Evolutionary conservation across 2,113 vertebrate species (phyloP).

Genomic region (Oenanthe melanoleuca): DNA sequence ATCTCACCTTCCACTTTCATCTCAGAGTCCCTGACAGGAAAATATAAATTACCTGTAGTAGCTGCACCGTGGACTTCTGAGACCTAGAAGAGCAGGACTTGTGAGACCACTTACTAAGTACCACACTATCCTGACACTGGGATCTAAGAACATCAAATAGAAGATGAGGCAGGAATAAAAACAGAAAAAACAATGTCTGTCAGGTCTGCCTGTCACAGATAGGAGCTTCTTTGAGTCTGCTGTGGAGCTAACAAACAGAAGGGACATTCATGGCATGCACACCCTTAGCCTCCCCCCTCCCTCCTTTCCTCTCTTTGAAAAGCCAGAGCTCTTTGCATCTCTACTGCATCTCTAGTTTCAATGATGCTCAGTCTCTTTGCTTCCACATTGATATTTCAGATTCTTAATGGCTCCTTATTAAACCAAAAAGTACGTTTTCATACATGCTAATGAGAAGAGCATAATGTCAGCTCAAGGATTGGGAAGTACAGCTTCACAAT

Average conservation of each 20-base stretch:
- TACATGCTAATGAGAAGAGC: slow-evolving; percentile 20
- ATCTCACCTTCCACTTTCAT: not conserved
- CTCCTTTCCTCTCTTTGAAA: not conserved
- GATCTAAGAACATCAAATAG: not conserved
- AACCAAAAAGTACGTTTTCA: not conserved
- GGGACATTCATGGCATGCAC: slow-evolving; percentile 18
- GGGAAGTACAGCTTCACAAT: not conserved
- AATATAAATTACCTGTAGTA: not conserved
- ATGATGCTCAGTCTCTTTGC: slow-evolving; percentile 11
- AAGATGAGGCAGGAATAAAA: slow-evolving; percentile 22
- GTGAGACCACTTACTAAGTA: not conserved
- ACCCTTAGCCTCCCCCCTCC: not conserved
- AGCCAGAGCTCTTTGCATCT: not conserved
- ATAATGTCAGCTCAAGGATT: not conserved
- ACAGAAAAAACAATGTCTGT: not conserved
- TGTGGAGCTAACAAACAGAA: slow-evolving; percentile 39
- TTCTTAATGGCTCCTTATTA: slow-evolving; percentile 18
- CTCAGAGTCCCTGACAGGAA: not conserved
- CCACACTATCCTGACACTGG: not conserved
- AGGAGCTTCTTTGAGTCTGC: slow-evolving; percentile 22
- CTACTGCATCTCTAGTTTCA: not conserved
- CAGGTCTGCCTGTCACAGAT: slow-evolving; percentile 20
- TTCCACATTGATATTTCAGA: not conserved
- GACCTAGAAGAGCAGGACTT: not conserved
- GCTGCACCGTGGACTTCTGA: not conserved